A percentile compares a stretch with the other conserved stretches of the same genome.
phyloP scores from a whole-genome alignment of 2,888 invertebrate genomes.

The Caenorhabditis macrosperma region DNA sequence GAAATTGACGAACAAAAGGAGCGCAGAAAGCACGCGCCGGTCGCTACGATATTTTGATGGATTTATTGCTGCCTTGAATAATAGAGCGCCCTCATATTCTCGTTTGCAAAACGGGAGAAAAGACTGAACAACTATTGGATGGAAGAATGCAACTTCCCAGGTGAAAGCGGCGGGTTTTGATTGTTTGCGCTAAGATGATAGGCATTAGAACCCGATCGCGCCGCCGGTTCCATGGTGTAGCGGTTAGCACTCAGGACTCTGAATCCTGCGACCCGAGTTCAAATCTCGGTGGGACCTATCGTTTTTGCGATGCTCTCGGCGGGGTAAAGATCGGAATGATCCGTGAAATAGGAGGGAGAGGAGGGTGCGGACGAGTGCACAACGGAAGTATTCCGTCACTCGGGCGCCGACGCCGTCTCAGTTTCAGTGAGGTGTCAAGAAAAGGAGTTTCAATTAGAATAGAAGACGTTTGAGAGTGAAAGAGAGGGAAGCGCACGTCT shows the following conservation, averaged over 20 bases:
- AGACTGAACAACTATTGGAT: no score
- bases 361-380: conserved; percentile 9
- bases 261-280: conserved; percentile 73
- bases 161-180: no score
- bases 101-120: not conserved
- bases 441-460: conserved; percentile 39
- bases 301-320: conserved; percentile 21
- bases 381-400: conserved; percentile 31
- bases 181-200: no score
- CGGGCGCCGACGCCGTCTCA: not conserved
- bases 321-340: not conserved
- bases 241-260: conserved; percentile 73
- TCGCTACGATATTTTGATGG: conserved; percentile 47
- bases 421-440: conserved; percentile 28
- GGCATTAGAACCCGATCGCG: no score
- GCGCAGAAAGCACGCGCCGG: conserved; percentile 16
- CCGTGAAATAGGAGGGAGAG: not conserved
- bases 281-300: conserved; percentile 73
- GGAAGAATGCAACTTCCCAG: no score
- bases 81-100: conserved; percentile 13
- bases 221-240: conserved; percentile 69
- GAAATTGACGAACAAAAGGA: conserved; percentile 16
- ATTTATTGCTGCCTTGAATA: conserved; percentile 47
- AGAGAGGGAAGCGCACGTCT: conserved; percentile 15
- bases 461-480: conserved; percentile 32